Evolutionary conservation across 2,113 vertebrate genomes (phyloP).

Genomic region (Lanius ludovicianus): DNA sequence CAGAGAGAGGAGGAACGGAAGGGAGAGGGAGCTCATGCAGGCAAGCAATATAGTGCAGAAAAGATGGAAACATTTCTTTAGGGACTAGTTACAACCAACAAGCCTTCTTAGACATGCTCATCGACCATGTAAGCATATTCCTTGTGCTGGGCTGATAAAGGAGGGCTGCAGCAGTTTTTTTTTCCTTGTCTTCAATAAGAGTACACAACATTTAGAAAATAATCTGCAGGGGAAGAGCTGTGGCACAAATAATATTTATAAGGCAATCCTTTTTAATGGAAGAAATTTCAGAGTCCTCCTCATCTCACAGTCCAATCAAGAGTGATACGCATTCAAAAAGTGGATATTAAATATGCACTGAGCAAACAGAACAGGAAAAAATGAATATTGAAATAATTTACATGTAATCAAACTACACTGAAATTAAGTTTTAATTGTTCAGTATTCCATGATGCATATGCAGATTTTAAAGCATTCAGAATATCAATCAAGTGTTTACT

Average conservation of each 20-base stretch:
- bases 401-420: slow-evolving; percentile 65
- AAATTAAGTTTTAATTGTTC: slow-evolving; percentile 74
- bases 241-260: slow-evolving; percentile 61
- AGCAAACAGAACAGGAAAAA: slow-evolving; percentile 65
- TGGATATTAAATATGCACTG: slow-evolving; percentile 52
- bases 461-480: slow-evolving; percentile 69
- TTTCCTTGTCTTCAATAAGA: slow-evolving; percentile 44
- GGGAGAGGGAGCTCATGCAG: not conserved
- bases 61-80: slow-evolving; percentile 64
- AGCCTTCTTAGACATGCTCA: slow-evolving; percentile 73
- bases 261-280: slow-evolving; percentile 43
- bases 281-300: slow-evolving; percentile 42
- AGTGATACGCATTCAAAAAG: slow-evolving; percentile 53
- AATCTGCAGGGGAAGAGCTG: slow-evolving; percentile 54
- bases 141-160: slow-evolving; percentile 70
- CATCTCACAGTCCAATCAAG: slow-evolving; percentile 66
- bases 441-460: slow-evolving; percentile 65
- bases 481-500: slow-evolving; percentile 70
- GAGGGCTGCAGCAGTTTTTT: slow-evolving; percentile 37
- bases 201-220: slow-evolving; percentile 64
- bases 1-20: not conserved
- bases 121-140: slow-evolving; percentile 72
- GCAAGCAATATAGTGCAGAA: slow-evolving; percentile 6
- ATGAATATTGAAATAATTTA: slow-evolving; percentile 69
- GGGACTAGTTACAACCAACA: slow-evolving; percentile 67